Conservation (phyloP, 92 coral and sea anemone species). For the Bergia sp. region DNA sequence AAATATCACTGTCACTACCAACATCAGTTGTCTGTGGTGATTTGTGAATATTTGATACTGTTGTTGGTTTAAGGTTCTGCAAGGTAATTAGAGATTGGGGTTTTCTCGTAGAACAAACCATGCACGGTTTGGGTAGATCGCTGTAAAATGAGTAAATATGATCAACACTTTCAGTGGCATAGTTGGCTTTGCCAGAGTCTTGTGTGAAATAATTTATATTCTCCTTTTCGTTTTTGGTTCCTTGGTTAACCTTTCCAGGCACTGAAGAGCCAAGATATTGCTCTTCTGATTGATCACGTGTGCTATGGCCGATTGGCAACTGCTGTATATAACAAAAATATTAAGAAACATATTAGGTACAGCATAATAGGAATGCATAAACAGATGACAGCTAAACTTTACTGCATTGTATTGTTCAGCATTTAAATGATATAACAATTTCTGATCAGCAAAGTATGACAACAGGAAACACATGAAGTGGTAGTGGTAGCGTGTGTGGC, state of each 20-base stretch:
- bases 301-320: background rate
- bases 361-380: background rate
- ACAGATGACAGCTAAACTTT: background rate
- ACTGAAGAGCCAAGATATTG: background rate
- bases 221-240: background rate
- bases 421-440: background rate
- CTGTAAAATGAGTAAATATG: slow-evolving; percentile 38
- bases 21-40: background rate
- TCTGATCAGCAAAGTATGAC: background rate
- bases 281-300: background rate
- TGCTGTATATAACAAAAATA: background rate
- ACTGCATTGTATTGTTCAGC: background rate
- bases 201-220: background rate
- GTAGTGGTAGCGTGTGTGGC: too few relatives aligned
- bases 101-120: slow-evolving; percentile 35
- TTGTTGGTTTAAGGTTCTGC: background rate
- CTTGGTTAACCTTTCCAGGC: background rate
- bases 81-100: background rate
- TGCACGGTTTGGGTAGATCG: slow-evolving; percentile 38
- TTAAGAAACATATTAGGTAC: background rate
- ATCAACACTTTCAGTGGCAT: background rate
- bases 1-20: background rate
- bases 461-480: too few relatives aligned
- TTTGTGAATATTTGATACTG: background rate
- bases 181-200: background rate